Conservation (phyloP, 2,888 invertebrate species). For the Eledone cirrhosa region DNA sequence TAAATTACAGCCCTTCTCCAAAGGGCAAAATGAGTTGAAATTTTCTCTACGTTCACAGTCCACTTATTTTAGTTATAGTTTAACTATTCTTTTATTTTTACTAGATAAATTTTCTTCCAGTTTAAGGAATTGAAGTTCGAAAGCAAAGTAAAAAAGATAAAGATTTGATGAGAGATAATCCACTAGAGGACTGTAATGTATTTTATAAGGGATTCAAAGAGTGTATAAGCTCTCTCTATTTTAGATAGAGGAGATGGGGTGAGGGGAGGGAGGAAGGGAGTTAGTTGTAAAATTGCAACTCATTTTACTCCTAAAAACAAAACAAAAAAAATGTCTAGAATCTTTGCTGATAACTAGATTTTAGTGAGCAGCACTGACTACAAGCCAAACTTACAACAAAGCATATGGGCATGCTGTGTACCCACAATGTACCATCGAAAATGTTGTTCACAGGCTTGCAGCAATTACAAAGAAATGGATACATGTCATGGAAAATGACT, state of each 20-base stretch:
- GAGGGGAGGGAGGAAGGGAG: no score
- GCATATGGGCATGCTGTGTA: not conserved
- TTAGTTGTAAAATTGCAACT: constrained; percentile 8
- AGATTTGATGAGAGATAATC: not conserved
- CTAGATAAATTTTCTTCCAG: not conserved
- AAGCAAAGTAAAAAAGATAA: not conserved
- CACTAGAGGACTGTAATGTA: not conserved
- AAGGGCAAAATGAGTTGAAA: constrained; percentile 17
- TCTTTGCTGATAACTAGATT: no score
- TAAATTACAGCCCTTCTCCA: not conserved
- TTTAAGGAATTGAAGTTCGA: constrained; percentile 20
- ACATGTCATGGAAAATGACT: not conserved
- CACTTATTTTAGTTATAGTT: not conserved
- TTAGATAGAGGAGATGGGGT: no score
- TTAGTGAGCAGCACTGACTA: not conserved
- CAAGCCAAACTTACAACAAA: constrained; percentile 14
- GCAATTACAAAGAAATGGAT: constrained; percentile 16
- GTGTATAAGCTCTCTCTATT: no score
- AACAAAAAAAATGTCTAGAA: no score
- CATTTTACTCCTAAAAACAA: not conserved
- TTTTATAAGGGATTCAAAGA: no score
- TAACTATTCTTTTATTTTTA: not conserved
- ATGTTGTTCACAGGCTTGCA: constrained; percentile 23
- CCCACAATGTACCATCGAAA: not conserved
- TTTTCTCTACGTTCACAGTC: not conserved